Evolutionary conservation across 2,888 invertebrate species (phyloP), one percentile per base, ranked within the genome.

Genomic region (Gandaritis pyraliata): DNA sequence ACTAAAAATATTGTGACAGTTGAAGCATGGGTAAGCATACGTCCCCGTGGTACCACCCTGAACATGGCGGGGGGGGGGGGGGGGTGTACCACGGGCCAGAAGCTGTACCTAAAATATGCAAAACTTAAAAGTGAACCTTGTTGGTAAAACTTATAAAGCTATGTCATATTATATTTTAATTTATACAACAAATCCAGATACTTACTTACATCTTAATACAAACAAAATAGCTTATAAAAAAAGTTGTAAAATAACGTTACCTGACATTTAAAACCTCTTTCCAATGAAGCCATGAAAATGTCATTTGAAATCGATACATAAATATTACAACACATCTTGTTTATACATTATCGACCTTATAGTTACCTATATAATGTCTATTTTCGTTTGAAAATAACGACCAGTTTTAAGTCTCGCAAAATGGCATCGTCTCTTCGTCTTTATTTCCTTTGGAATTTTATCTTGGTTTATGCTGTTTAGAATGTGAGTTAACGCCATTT

Each of bases 201-300:
- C 7, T n/a, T n/a, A 16, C 1, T n/a, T n/a, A 13, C 13, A 15
- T 13, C 13, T 15, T 15, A 43, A 43, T 16, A 16, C 16, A 43
- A 43, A 43, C 43, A 43, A 16, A 15, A 41, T 41, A 16, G 10
- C 11, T 16, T 16, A 43, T 1, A 16, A 41, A 43, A 43, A 43
- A 43, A 43, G 16, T n/a, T 16, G 16, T 43, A 43, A 43, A 43
- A 43, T 16, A 16, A 33, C 23, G 7, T 39, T 43, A 33, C 43
- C 43, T 48, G 67, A 68, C 68, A 73, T 71, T 72, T 66, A 66
- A 72, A 64, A 72, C 67, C 72, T 62, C 52, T 58, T 64, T 68
- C 67, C 70, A 70, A 74, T 72, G 70, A 74, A 73, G 76, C 71
- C 71, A 74, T 75, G 73, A 73, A 76, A 74, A 65, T 65, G 64